Evolutionary conservation across 1,140 invertebrate species (phyloP), one percentile per base, ranked within the genome.

Genomic region (Cotesia glomerata): DNA sequence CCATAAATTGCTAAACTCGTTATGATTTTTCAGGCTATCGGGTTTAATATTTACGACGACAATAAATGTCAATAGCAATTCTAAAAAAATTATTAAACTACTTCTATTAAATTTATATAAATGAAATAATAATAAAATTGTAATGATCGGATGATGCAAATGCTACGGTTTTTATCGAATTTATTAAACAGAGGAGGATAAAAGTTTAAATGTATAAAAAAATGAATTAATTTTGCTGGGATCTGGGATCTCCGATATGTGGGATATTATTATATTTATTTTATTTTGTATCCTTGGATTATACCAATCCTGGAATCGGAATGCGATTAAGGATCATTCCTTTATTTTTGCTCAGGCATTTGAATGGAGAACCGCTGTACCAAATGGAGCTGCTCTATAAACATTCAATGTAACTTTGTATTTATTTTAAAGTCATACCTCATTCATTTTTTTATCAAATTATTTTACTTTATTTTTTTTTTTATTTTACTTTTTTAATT

Each of bases 331-430:
- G 39, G 39, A 45, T 45, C 11, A 45, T 45, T 45, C 7, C 69
- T 75, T 75, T 69, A 77, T 77, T 75, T 75, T 77, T 74, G 56
- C 36, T 3, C 18, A 56, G 62, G 4, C 11, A 45, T 71, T 74
- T 68, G 49, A 45, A 74, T 74, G 18, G 59, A 61, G 62, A 64
- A 64, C 62, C 62, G n/a, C 62, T 64, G 62, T n/a, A 64, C 76
- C 71, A 82, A 83, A 82, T 81, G 78, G 80, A 82, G 77, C 79
- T 76, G 77, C 79, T 81, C 79, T 77, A 82, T 83, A 83, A 83
- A 83, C 66, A 59, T 56, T 71, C 58, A 65, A 39, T 75, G 14
- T 52, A 68, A 78, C 26, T 26, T 26, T 26, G 26, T 26, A 26
- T 26, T 26, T 26, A 26, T 26, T 26, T 26, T 26, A 26, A 26